Conservation (phyloP, 2,797 vertebrate genomes). For the Gambusia yucatana region DNA sequence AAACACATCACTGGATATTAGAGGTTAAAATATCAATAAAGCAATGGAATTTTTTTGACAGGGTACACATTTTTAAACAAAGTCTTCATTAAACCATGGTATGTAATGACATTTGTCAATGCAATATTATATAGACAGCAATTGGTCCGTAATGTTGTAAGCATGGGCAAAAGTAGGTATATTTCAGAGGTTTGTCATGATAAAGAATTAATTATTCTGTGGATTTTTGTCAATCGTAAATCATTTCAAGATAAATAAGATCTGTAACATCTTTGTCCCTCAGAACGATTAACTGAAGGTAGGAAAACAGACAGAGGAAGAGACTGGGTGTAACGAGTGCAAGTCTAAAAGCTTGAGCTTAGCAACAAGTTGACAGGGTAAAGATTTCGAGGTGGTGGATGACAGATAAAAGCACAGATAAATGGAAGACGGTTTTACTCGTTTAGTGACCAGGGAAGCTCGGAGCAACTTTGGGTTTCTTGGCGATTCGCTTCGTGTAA, state of each 20-base stretch:
- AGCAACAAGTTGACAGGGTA: constrained; percentile 7
- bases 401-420: constrained; percentile 2
- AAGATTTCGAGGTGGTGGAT: constrained; percentile 1
- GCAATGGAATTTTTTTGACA: not conserved
- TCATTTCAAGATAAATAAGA: not conserved
- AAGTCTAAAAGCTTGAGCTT: constrained; percentile 5
- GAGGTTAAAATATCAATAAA: not conserved
- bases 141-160: not conserved
- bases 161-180: not conserved
- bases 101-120: too few species aligned
- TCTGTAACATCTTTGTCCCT: not conserved
- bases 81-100: too few species aligned
- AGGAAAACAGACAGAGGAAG: not conserved
- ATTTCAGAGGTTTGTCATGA: not conserved
- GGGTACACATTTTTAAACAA: not conserved
- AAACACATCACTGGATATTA: not conserved
- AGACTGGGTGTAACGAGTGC: not conserved
- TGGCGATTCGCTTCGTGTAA: constrained; percentile 2
- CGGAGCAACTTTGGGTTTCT: constrained; percentile 26
- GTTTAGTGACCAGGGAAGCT: constrained; percentile 6
- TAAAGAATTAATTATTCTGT: not conserved
- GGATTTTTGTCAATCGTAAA: not conserved
- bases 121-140: too few species aligned
- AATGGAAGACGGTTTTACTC: constrained; percentile 15
- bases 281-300: not conserved